phyloP scores from a whole-genome alignment of 2,888 invertebrate species.

The Erynnis tages region DNA sequence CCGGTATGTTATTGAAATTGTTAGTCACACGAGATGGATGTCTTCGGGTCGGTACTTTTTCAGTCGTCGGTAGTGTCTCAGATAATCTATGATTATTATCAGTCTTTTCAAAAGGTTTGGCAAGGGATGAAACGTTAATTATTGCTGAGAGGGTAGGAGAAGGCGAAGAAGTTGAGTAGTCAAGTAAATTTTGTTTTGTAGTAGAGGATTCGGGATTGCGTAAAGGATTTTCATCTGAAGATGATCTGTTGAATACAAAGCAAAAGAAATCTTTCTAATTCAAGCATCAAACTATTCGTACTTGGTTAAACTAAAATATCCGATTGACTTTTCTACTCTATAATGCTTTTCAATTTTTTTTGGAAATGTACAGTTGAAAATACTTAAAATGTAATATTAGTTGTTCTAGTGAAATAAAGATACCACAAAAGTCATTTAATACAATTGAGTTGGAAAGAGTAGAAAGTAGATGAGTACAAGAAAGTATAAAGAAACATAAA shows the following conservation, averaged over 20 bases:
- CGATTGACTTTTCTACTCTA: neutral
- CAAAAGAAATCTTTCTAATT: conserved; percentile 75
- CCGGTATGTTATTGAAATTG: conserved; percentile 49
- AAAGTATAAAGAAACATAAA: conserved; percentile 20
- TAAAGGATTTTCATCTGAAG: conserved; percentile 75
- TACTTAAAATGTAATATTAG: conserved; percentile 20
- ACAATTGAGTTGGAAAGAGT: conserved; percentile 21
- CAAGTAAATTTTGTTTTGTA: conserved; percentile 67
- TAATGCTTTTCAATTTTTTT: neutral
- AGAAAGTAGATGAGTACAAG: conserved; percentile 21
- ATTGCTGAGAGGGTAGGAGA: conserved; percentile 50
- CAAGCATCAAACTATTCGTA: conserved; percentile 45
- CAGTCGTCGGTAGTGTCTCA: conserved; percentile 61
- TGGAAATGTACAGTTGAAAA: neutral
- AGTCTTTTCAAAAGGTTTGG: conserved; percentile 77
- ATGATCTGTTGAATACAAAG: conserved; percentile 82
- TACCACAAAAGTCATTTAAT: conserved; percentile 65
- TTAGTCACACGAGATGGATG: conserved; percentile 58
- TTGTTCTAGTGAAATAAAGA: conserved; percentile 47
- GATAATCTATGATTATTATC: conserved; percentile 63
- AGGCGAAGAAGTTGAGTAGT: conserved; percentile 53
- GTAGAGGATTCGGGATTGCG: conserved; percentile 60
- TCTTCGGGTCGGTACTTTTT: conserved; percentile 51
- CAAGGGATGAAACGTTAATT: conserved; percentile 70
- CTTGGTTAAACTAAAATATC: conserved; percentile 15